Evolutionary conservation across 1,140 invertebrate genomes (phyloP).

Genomic region (Cephus cinctus): DNA sequence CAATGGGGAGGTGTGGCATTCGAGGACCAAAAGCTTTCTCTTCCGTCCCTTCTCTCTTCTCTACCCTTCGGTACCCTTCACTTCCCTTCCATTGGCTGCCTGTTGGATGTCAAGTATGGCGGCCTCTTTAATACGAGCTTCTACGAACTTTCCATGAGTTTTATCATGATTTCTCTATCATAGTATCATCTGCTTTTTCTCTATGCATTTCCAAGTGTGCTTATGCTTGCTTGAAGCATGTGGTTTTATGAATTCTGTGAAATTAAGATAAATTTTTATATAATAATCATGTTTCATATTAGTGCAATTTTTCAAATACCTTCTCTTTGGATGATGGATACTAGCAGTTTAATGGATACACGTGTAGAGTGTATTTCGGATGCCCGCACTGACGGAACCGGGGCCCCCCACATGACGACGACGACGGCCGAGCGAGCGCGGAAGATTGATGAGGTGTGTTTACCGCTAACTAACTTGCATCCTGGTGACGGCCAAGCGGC

Average conservation of each 20-base stretch:
- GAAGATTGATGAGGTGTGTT: conserved; percentile 53
- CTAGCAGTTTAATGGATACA: conserved; percentile 47
- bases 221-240: too few species aligned
- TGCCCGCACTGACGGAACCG: conserved; percentile 22
- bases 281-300: too few species aligned
- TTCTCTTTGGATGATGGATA: neutral
- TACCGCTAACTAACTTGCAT: conserved; percentile 38
- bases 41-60: conserved; percentile 16
- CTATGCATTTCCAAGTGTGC: too few species aligned
- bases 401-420: conserved; percentile 26
- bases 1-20: conserved; percentile 53
- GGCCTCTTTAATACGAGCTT: conserved; percentile 21
- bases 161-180: too few species aligned
- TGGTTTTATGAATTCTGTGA: too few species aligned
- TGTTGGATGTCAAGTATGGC: conserved; percentile 46
- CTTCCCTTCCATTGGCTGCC: conserved; percentile 45
- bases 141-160: too few species aligned
- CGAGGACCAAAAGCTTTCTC: conserved; percentile 43
- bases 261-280: too few species aligned
- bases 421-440: conserved; percentile 35
- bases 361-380: conserved; percentile 44
- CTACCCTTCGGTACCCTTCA: neutral
- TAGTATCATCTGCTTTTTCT: too few species aligned
- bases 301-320: too few species aligned
- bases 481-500: conserved; percentile 11